phyloP scores from a whole-genome alignment of 2,888 invertebrate species.

The Augochlorella aurata region DNA sequence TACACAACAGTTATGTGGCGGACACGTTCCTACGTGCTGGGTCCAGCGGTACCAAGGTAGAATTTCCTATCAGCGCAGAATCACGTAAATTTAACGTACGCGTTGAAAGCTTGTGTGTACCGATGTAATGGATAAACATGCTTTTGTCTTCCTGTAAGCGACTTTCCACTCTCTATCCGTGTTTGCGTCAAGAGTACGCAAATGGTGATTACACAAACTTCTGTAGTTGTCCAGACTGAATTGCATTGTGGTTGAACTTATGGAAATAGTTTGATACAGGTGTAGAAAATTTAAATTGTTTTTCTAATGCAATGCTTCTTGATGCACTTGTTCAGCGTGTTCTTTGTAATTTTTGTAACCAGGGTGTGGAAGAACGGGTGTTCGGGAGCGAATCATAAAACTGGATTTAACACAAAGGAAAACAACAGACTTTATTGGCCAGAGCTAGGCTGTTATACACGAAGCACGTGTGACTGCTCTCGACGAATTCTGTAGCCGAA shows the following conservation, averaged over 20 bases:
- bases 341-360: not conserved
- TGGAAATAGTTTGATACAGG: not conserved
- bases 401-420: too few relatives aligned
- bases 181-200: not conserved
- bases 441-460: too few relatives aligned
- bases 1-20: not conserved
- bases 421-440: too few relatives aligned
- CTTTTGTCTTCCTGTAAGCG: not conserved
- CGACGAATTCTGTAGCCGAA: too few relatives aligned
- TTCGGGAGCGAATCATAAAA: too few relatives aligned
- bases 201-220: not conserved
- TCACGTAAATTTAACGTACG: not conserved
- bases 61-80: conserved; percentile 1
- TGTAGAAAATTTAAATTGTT: not conserved
- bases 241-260: not conserved
- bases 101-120: not conserved
- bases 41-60: not conserved
- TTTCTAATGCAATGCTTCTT: not conserved
- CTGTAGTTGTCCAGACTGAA: not conserved
- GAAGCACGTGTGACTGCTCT: too few relatives aligned
- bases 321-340: not conserved
- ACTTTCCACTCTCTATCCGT: not conserved
- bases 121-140: not conserved
- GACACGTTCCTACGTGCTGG: not conserved
- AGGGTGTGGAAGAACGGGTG: too few relatives aligned